Base-by-base conservation (phyloP, 2,888 invertebrate genomes). In the Eupithecia vulgata region DNA sequence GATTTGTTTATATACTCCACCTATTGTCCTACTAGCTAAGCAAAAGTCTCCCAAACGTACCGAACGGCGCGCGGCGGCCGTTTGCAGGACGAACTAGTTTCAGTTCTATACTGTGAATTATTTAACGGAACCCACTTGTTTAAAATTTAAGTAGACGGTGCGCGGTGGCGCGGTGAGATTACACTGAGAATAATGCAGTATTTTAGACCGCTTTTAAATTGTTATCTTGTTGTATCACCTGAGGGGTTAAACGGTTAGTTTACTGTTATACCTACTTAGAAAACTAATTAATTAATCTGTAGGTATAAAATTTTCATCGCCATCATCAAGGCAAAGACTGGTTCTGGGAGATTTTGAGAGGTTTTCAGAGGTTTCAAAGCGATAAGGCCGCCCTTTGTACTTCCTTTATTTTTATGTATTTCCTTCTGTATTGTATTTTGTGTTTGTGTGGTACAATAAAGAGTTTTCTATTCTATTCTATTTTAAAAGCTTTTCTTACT, bases 81-180 rank as follows among this genome's bases (percentile, higher is more conserved):
- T 21, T 21, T 4, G 5, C 13, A 30, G 59, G 5, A 25, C 25
- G 13, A 34, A 13, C 61, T 35, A 34, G 48, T 21, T 25, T 66
- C 71, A 45, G 17, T 66, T 74, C 74, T 71, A 66, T 65, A 45
- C 35, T 0, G 17, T 0, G 1, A 0, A 65, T 59, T 71, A 34
- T 13, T 13, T 45, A n/a, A 21, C 13, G 48, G 0, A 48, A 70
- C 59, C 40, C 40, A 59, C 68, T 71, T 70, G 67, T 70, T 74
- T 74, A 66, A 74, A 74, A 71, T 74, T 65, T 71, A 68, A 71
- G 71, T 66, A 71, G 68, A 71, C 71, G 40, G 64, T 34, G 61
- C 65, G 68, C 71, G 40, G 64, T 34, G 61, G 62, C 52, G 57
- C 57, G 66, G 68, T 17, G 68, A 71, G 68, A 74, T 74, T 74